phyloP scores from a whole-genome alignment of 1,140 invertebrate genomes.

The Dinothrombium tinctorium region DNA sequence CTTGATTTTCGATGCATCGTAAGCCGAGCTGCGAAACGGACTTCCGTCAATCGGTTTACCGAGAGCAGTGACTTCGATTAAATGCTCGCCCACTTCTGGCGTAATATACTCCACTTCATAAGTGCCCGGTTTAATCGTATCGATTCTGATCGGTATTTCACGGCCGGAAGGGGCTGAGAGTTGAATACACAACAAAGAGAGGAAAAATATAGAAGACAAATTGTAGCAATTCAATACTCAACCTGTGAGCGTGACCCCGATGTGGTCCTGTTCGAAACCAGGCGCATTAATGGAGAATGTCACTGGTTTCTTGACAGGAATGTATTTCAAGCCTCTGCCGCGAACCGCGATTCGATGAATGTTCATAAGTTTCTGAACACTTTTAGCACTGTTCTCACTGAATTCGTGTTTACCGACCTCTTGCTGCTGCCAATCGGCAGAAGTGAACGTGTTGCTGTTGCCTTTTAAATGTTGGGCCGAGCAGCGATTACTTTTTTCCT shows the following conservation, averaged over 20 bases:
- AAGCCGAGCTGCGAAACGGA: conserved; percentile 76
- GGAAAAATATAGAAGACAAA: neutral
- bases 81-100: conserved; percentile 47
- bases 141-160: conserved; percentile 17
- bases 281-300: conserved; percentile 31
- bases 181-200: conserved; percentile 14
- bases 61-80: conserved; percentile 48
- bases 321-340: conserved; percentile 37
- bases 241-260: conserved; percentile 30
- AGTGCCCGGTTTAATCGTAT: conserved; percentile 17
- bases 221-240: conserved; percentile 8
- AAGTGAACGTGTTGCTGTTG: too few species aligned
- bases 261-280: conserved; percentile 26
- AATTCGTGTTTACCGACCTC: too few species aligned
- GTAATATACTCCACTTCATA: conserved; percentile 8
- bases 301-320: conserved; percentile 33
- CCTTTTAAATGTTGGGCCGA: too few species aligned
- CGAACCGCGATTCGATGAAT: conserved; percentile 24
- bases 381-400: too few species aligned
- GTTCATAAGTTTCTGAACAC: conserved; percentile 6
- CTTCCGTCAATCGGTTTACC: conserved; percentile 53
- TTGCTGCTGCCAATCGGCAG: too few species aligned
- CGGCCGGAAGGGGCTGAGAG: conserved; percentile 22
- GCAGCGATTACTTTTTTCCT: too few species aligned
- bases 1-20: conserved; percentile 75